Base-by-base conservation (phyloP, 2,888 invertebrate genomes). In the Malachius bipustulatus region DNA sequence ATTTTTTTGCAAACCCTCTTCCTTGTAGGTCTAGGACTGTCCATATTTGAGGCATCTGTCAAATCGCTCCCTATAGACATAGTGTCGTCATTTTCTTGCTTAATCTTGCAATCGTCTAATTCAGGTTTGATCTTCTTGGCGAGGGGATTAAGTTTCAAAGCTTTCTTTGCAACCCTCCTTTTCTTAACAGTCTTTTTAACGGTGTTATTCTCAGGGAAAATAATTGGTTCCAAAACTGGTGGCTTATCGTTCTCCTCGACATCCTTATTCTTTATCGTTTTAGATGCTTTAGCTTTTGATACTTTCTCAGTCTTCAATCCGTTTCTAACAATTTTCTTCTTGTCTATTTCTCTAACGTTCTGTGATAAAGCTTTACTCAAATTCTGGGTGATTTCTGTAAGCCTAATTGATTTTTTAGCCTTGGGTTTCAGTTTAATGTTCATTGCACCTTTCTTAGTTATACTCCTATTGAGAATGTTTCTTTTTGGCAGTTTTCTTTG, bases 291-390 rank as follows among this genome's bases (percentile, higher is more conserved):
- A 14, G 39, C 32, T 37, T 47, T 49, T 35, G 43, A 42, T 1
- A 43, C 38, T 38, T 55, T 52, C 14, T 44, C 44, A 38, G 48
- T 13, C 45, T 55, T 55, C 3, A 53, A 42, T 11, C 59, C 59
- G 43, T 61, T 62, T 46, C 55, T 59, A 10, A 62, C 34, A 32
- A 61, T 41, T 28, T 53, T 49, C 42, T 60, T 60, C 37, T 57
- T 58, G 34, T 54, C 52, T 9, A 51, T 38, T 36, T 46, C 50
- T 47, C 56, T 58, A 9, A 49, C 48, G 36, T 46, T 57, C 36
- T 51, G 54, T 32, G 57, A 38, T 19, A 57, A 40, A 10, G 51
- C 50, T 45, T 60, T 60, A 4, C 44, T 44, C 15, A 49, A 38
- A 41, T 52, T 51, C 30, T 48, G 41, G 14, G 51, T 50, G 27